Evolutionary conservation across 1,140 invertebrate genomes (phyloP), one percentile per base, ranked within the genome.

Genomic region (Phortica variegata): DNA sequence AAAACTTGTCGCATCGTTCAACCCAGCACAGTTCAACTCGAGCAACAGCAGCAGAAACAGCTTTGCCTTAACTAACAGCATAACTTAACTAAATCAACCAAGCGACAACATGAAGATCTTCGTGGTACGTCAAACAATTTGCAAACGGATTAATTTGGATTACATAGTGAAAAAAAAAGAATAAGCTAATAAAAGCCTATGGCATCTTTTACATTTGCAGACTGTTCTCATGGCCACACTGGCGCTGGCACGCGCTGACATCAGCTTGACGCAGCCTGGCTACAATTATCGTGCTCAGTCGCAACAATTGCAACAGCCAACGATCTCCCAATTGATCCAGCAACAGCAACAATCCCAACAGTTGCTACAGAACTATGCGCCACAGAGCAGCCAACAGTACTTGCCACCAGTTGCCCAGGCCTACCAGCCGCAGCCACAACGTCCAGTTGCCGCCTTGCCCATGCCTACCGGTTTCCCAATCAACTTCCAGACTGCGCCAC

Each of bases 71-170:
- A 62, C 40, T 60, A 57, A 43, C 47, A 54, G 21, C 37, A 26
- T 32, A 66, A 62, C 55, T 47, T 52, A 61, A 59, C 56, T 57
- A 55, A 61, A 43, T 52, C 53, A 47, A 60, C 52, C 49, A 63
- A 65, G 70, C 58, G 46, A 36, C 53, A 74, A 62, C 59, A 74
- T 74, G 71, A 74, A 74, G 63, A 59, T 74, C 54, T 73, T 74
- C 71, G 58, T 68, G 71, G 71, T 74, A 65, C 43, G 70, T 70
- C 15, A 38, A 13, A 15, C 19, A 20, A 29, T n/a, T n/a, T n/a
- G n/a, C n/a, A n/a, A n/a, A n/a, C n/a, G n/a, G n/a, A n/a, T n/a
- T n/a, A n/a, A n/a, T n/a, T n/a, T 33, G 47, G 49, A 52, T 20
- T 16, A 21, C n/a, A 20, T 38, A 16, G 17, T 31, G 63, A 55